Percentiles rank a stretch among this genome's conserved stretches.
Conservation (phyloP, 2,888 invertebrate species). For the Malacosoma neustria region DNA sequence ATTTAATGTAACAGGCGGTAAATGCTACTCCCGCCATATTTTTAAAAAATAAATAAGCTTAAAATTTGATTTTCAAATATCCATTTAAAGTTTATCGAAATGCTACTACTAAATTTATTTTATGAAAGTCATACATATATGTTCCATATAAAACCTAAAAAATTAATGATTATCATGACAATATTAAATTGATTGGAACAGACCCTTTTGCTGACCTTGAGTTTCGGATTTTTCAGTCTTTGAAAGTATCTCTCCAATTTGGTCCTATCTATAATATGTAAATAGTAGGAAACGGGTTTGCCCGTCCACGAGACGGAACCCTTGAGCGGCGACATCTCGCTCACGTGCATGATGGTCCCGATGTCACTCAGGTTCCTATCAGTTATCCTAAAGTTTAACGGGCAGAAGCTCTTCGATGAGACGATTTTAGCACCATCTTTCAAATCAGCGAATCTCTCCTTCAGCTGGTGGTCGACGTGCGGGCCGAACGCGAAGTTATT, state of each 20-base stretch:
- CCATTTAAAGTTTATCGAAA: no score
- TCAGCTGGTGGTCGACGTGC: slow-evolving; percentile 96
- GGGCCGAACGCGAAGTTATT: slow-evolving; percentile 99
- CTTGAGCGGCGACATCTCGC: slow-evolving; percentile 94
- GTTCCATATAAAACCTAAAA: no score
- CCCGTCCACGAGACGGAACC: slow-evolving; percentile 99
- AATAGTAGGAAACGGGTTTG: slow-evolving; percentile 98
- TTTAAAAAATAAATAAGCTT: no score
- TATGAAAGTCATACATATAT: no score
- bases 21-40: no score
- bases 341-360: slow-evolving; percentile 98
- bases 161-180: no score
- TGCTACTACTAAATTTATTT: no score
- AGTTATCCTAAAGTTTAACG: slow-evolving; percentile 98
- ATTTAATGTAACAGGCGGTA: no score
- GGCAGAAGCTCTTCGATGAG: slow-evolving; percentile 98
- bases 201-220: slow-evolving; percentile 78
- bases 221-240: slow-evolving; percentile 92
- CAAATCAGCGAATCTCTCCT: slow-evolving; percentile 96
- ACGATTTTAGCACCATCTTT: slow-evolving; percentile 97
- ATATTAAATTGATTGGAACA: slow-evolving; percentile 50
- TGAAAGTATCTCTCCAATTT: slow-evolving; percentile 97
- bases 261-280: slow-evolving; percentile 98
- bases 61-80: no score
- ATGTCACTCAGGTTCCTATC: slow-evolving; percentile 98